phyloP scores from a whole-genome alignment of 2,888 invertebrate species.

The Eudasyphora cyanicolor region DNA sequence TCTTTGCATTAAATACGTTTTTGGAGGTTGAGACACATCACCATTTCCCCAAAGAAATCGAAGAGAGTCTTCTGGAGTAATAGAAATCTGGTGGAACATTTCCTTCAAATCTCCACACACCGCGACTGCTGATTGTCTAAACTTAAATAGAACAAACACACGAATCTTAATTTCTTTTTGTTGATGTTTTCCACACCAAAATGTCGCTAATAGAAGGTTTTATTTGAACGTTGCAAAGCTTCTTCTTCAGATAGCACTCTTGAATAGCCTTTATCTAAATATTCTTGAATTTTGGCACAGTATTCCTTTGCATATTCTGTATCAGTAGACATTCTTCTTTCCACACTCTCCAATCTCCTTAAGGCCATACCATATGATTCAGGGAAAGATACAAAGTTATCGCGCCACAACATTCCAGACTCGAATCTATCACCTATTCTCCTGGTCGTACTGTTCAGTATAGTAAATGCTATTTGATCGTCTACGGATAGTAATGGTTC shows the following conservation, averaged over 20 bases:
- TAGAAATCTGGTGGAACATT: constrained; percentile 69
- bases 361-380: constrained; percentile 33
- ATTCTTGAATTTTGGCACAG: constrained; percentile 25
- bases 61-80: constrained; percentile 66
- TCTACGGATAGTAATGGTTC: not conserved
- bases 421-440: not conserved
- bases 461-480: not conserved
- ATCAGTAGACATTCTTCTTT: too few species aligned
- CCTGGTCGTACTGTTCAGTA: not conserved
- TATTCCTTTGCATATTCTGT: constrained; percentile 17
- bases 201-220: constrained; percentile 69
- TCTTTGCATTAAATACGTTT: constrained; percentile 62
- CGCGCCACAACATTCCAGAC: constrained; percentile 34
- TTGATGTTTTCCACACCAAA: constrained; percentile 67
- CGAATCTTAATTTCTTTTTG: constrained; percentile 56
- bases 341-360: constrained; percentile 22
- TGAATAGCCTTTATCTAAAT: constrained; percentile 54
- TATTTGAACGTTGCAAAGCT: not conserved
- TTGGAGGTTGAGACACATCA: not conserved
- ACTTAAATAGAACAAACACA: constrained; percentile 36
- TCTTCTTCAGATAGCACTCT: too few species aligned
- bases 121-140: constrained; percentile 5
- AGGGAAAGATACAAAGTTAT: not conserved
- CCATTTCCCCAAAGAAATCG: constrained; percentile 59
- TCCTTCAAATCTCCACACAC: constrained; percentile 12